Evolutionary conservation across 2,888 invertebrate genomes (phyloP), one percentile per base, ranked within the genome.

Genomic region (Eupeodes latifasciatus): DNA sequence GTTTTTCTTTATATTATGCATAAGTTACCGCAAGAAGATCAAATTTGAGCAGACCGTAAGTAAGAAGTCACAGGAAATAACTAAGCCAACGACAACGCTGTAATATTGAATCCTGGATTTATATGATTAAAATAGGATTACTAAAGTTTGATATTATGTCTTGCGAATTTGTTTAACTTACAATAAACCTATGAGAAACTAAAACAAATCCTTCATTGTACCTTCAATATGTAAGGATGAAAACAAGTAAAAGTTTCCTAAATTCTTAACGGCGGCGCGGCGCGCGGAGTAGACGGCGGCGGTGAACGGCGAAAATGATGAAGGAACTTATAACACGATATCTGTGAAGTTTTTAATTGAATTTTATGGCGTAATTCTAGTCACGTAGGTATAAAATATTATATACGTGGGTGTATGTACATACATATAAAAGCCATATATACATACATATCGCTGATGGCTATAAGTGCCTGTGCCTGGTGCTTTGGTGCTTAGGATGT

Each of bases 291-390:
- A 19, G 19, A 19, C 19, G 19, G 19, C 19, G 19, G 1, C 19
- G 19, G 19, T 19, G 0, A 67, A 16, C 47, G 6, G 57, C 5
- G 12, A 47, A 34, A 67, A 12, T 49, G 57, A 53, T 49, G 71
- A 76, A 80, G 72, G 62, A 59, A 82, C 82, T 83, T 75, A 14
- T 49, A 82, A 81, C 82, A 86, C 82, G 82, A 82, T 34, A 72
- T 79, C 79, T 86, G 53, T 59, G 79, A 86, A 86, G 86, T 86
- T 86, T 86, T 86, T 86, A 86, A 86, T 86, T 86, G 86, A 86
- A 86, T 86, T 86, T 83, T 79, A 79, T 86, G 86, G 79, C 80
- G 71, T 79, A 72, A 83, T 82, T 82, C 82, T 66, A 76, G 82
- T 82, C 82, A 83, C 82, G 86, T 86, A 55, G 55, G 55, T 55